phyloP scores from a whole-genome alignment of 2,113 vertebrate species.

The Caranx ignobilis region DNA sequence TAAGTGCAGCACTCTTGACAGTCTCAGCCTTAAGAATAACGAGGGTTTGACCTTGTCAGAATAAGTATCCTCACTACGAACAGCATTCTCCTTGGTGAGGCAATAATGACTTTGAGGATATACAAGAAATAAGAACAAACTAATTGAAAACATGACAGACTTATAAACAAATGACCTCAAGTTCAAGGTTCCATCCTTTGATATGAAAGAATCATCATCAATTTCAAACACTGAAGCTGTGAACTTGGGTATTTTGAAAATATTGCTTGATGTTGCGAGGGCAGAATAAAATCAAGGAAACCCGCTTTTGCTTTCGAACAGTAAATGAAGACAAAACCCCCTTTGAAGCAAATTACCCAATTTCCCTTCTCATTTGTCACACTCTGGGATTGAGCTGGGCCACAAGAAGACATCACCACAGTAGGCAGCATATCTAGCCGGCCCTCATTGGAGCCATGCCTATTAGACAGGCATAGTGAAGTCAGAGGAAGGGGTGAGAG shows the following conservation, averaged over 20 bases:
- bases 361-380: constrained; percentile 70
- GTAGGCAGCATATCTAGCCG: constrained; percentile 22
- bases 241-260: constrained; percentile 42
- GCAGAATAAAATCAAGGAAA: constrained; percentile 22
- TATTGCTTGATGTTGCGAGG: constrained; percentile 26
- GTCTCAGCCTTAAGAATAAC: constrained; percentile 41
- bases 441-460: constrained; percentile 40
- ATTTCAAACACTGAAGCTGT: constrained; percentile 18
- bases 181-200: constrained; percentile 22
- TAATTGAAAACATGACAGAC: constrained; percentile 7
- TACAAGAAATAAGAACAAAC: constrained; percentile 13
- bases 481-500: constrained; percentile 58
- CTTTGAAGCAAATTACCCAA: constrained; percentile 67
- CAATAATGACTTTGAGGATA: constrained; percentile 39
- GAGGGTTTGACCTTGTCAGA: constrained; percentile 44
- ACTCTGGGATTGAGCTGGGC: constrained; percentile 42
- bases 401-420: constrained; percentile 47
- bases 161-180: constrained; percentile 8
- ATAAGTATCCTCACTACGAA: neutral
- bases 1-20: constrained; percentile 27
- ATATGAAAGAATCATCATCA: constrained; percentile 33
- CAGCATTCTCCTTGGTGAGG: neutral
- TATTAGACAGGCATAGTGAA: constrained; percentile 53
- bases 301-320: neutral
- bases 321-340: constrained; percentile 47